phyloP scores from a whole-genome alignment of 1,140 invertebrate species.

The Brachionus plicatilis region DNA sequence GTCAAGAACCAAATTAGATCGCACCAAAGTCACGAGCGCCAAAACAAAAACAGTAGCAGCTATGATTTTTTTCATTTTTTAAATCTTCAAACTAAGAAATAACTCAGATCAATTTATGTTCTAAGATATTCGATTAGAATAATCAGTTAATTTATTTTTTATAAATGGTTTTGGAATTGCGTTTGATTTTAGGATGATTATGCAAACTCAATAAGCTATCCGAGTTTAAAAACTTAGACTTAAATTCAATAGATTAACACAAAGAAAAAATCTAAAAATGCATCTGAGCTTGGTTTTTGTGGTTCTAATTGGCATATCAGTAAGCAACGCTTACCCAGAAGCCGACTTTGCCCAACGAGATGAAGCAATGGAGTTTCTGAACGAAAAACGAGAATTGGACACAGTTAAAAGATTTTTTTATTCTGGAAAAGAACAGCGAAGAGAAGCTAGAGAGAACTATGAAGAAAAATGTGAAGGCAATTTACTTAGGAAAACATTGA shows the following conservation, averaged over 20 bases:
- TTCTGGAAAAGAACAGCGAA: slow-evolving; percentile 24
- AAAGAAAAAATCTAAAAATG: background rate
- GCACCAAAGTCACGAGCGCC: background rate
- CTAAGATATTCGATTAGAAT: background rate
- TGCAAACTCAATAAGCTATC: background rate
- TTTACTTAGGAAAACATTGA: background rate
- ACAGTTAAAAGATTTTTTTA: slow-evolving; percentile 16
- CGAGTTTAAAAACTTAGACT: background rate
- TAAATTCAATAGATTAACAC: background rate
- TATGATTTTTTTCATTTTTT: slow-evolving; percentile 16
- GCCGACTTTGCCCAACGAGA: background rate
- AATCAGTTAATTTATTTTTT: slow-evolving; percentile 16
- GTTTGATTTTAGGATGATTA: background rate
- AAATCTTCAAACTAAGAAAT: background rate
- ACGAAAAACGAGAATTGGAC: slow-evolving; percentile 9
- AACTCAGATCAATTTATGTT: slow-evolving; percentile 14
- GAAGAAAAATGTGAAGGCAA: slow-evolving; percentile 35
- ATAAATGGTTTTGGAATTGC: background rate
- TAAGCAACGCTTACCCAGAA: background rate
- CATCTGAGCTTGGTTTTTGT: background rate
- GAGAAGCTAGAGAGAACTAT: background rate
- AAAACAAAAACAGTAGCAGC: background rate
- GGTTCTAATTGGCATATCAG: background rate
- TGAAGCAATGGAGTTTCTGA: slow-evolving; percentile 25
- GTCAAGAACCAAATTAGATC: background rate